Base-by-base conservation (phyloP, 2,888 invertebrate genomes). In the Diabrotica balteata region DNA sequence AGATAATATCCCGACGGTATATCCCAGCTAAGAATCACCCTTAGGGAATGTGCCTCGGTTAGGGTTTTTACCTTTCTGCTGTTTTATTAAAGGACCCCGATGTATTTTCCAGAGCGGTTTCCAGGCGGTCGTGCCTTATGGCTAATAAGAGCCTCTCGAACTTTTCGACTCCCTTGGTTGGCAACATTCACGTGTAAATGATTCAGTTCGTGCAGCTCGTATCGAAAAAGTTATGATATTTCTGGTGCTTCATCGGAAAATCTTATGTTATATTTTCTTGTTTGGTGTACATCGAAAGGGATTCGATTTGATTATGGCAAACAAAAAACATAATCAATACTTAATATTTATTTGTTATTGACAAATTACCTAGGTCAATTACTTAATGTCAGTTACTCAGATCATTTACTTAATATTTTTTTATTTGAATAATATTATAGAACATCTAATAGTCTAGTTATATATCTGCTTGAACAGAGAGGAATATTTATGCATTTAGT, bases 21-120 rank as follows among this genome's bases (percentile, higher is more conserved):
- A 66, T 69, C 72, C 67, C 65, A 60, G 67, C 70, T 61, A 57
- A 70, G 66, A 74, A 72, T 74, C 68, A 72, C 70, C 72, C 71
- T 66, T 9, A 45, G 72, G 72, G 72, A 72, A 57, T 68, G 54
- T 50, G 60, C 54, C 42, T 55, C 63, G 59, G 67, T 63, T 67
- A 63, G 53, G 62, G 57, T 59, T 63, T 59, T 67, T 67, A 67
- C 63, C 67, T 67, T 63, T 63, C 67, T 47, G 32, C 59, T 57
- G 59, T 60, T 67, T 67, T 67, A 67, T 67, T 67, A 67, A 67
- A 54, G 59, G 45, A 47, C 42, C 59, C 45, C 45, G 44, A 17
- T 11, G 49, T 59, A 59, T 59, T 59, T 59, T 59, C 59, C 42
- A 9, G 59, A 61, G 65, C 52, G 68, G 70, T 59, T 59, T 47